Evolutionary conservation across 1,140 invertebrate genomes (phyloP), one percentile per base, ranked within the genome.

Genomic region (Penaeus chinensis): DNA sequence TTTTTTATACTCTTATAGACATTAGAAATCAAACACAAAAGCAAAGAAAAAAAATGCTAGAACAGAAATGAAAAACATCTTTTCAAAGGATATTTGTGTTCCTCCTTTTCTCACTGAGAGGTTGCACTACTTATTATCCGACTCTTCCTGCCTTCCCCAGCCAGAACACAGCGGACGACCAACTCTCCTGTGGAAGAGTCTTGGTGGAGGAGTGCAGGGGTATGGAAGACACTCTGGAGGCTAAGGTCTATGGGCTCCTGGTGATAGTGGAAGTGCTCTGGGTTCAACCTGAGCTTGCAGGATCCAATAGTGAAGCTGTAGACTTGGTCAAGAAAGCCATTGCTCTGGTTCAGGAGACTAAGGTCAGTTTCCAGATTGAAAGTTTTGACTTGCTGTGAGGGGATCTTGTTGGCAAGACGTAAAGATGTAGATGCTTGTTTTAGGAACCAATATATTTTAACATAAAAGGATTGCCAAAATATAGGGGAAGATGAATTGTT

Each of bases 141-240:
- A 13, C 71, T 79, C 24, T 60, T 61, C 19, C 61, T 16, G 13
- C 60, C 13, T 32, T 2, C 18, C 42, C 7, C 71, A 85, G 84
- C 18, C 63, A 80, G 54, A 66, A 85, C 42, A 80, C 84, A 54
- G 10, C 22, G 0, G 77, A 80, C 19, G 84, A 85, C 65, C 37
- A 66, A 63, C 84, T 85, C 13, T 85, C 61, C 42, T 85, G 84
- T 80, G 84, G 84, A 19, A 62, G 84, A 32, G 77, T 42, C 10
- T 22, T 85, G 61, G 61, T 78, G 62, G 76, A 66, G 7, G 24
- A 63, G 65, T 42, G 27, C 24, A 10, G 32, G 47, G 62, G 47
- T 1, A 19, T 42, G 65, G 47, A n/a, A 47, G 19, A 69, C 20
- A 24, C n/a, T 47, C 11, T 54, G 11, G 77, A 80, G 62, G 42